Evolutionary conservation across 2,888 invertebrate genomes (phyloP), one percentile per base, ranked within the genome.

Genomic region (Ochropleura leucogaster): DNA sequence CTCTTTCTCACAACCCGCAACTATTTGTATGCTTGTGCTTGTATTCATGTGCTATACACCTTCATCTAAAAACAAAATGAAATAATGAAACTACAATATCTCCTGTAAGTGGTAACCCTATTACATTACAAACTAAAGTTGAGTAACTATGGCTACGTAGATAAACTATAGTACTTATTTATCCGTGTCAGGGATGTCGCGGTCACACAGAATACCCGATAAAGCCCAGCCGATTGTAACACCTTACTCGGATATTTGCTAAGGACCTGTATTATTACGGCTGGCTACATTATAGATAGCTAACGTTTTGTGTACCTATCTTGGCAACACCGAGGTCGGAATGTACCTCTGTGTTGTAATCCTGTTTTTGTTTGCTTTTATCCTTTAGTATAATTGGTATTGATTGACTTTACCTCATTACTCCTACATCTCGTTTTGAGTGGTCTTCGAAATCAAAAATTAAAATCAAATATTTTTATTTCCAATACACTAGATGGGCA

Each of bases 171-270:
- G 79, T 77, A 86, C 85, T 85, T 75, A 81, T 71, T 83, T 82
- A 91, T 89, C 84, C 87, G 84, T 91, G 93, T 92, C 92, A 92
- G 87, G 91, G 91, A 90, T 91, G 82, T 85, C 81, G 86, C 78
- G 60, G 80, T 81, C 84, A 66, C 78, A 84, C 68, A 79, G 65
- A 63, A 72, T 57, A 68, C 69, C 70, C 66, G 72, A 81, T 81
- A 65, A 70, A 77, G 68, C 74, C 69, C 55, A 47, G 59, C 69
- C 46, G 75, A 68, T 83, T 76, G 69, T 73, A 81, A 67, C 77
- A 82, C 82, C 82, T 75, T 72, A 79, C 69, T 78, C 74, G 72
- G 82, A 70, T 85, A 82, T 78, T 82, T 70, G 76, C 64, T 80
- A 67, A 84, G 80, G 84, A 80, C 72, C 59, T 55, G 76, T 80